These are phyloP conservation scores for Lophius piscatorius DNA, from an alignment of 2,113 vertebrate genomes.

Conservation along the genomic window DNA sequence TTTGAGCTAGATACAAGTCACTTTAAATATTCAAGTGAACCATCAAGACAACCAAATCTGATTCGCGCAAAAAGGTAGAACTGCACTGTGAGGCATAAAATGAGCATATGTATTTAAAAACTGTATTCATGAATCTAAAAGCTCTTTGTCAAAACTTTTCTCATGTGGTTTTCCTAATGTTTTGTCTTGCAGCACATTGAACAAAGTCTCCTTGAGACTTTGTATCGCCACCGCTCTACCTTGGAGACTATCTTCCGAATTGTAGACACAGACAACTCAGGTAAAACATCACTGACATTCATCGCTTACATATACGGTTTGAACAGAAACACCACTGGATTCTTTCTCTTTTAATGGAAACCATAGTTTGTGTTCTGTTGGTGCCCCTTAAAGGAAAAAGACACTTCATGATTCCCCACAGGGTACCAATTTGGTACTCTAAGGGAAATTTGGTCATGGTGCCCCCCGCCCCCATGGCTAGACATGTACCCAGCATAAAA, in stretches of 20 bases:
- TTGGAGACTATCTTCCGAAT: conserved; percentile 95
- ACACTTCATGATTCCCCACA: no score
- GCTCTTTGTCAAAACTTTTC: not conserved
- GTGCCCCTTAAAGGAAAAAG: no score
- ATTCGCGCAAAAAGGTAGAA: no score
- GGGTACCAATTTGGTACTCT: no score
- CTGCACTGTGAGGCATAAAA: no score
- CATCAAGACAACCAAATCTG: no score
- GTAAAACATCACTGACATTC: conserved; percentile 65
- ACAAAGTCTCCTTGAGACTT: conserved; percentile 87
- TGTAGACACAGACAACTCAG: conserved; percentile 93
- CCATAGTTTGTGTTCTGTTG: no score
- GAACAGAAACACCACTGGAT: not conserved
- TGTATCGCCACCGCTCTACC: conserved; percentile 92
- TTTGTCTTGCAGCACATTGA: conserved; percentile 84
- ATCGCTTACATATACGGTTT: not conserved
- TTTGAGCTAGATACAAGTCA: no score
- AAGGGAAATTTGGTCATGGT: no score
- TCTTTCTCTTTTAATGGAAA: not conserved
- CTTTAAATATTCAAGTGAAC: no score
- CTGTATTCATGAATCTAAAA: not conserved
- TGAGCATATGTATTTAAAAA: not conserved
- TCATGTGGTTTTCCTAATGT: not conserved
- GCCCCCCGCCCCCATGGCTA: no score
- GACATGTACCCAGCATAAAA: no score